A percentile compares a stretch with the other conserved stretches of the same genome.
Evolutionary conservation across 2,113 vertebrate genomes (phyloP).

Genomic region (Orthonyx spaldingii): DNA sequence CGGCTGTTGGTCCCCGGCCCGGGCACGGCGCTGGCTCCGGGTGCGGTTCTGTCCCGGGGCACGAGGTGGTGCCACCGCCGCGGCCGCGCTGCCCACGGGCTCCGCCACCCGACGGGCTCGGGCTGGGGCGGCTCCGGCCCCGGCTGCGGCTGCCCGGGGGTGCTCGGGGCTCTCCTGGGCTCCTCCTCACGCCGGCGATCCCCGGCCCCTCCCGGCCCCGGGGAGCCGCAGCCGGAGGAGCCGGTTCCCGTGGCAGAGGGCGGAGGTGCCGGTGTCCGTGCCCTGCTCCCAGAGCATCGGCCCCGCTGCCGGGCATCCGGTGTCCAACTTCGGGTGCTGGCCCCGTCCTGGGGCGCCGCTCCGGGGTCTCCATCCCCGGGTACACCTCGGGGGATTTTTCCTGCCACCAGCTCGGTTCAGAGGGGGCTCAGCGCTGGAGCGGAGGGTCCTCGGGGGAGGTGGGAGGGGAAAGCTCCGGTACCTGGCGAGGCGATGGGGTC

Average conservation of each 20-base stretch:
- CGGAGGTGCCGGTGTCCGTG: neutral
- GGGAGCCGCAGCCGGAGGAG: neutral
- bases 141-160: rapidly evolving
- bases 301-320: rapidly evolving
- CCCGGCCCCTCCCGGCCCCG: neutral
- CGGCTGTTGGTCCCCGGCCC: rapidly evolving
- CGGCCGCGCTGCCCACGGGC: rapidly evolving
- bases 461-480: neutral
- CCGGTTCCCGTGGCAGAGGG: neutral
- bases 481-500: neutral
- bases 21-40: neutral
- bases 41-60: neutral
- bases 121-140: neutral
- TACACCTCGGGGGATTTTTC: neutral
- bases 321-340: neutral
- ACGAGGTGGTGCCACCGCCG: neutral
- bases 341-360: too few species aligned
- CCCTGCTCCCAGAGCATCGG: rapidly evolving
- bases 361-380: neutral
- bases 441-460: too few species aligned
- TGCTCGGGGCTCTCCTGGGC: rapidly evolving
- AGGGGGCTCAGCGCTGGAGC: neutral
- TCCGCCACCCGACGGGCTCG: neutral
- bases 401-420: conserved; percentile 37
- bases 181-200: rapidly evolving